A percentile compares a stretch with the other conserved stretches of the same genome.
Evolutionary conservation across 2,797 vertebrate genomes (phyloP).

Genomic region (Allobates femoralis): DNA sequence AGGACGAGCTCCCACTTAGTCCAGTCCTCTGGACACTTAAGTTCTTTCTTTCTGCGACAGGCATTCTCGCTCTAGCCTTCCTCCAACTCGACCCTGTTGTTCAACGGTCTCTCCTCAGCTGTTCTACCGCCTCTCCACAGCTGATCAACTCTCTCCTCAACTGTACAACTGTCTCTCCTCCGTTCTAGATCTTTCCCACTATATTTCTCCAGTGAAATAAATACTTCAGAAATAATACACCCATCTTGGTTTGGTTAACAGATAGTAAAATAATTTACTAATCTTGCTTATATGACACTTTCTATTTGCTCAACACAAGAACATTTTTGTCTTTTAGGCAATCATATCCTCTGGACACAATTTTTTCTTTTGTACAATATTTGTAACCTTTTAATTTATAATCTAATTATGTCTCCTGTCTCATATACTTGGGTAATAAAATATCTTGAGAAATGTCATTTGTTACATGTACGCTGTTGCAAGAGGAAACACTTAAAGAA

Average conservation of each 20-base stretch:
- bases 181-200: not conserved
- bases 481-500: slow-evolving; percentile 4
- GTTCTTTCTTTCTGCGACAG: no score
- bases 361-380: slow-evolving; percentile 60
- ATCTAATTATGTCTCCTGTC: slow-evolving; percentile 63
- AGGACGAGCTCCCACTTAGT: no score
- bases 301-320: slow-evolving; percentile 19
- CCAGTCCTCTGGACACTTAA: no score
- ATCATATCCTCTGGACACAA: slow-evolving; percentile 39
- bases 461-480: slow-evolving; percentile 54
- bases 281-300: slow-evolving; percentile 19
- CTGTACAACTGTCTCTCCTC: no score
- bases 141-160: no score
- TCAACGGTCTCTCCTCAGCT: no score
- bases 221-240: not conserved
- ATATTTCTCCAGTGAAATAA: not conserved
- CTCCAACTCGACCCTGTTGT: no score
- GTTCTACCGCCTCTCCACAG: no score
- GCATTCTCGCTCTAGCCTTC: no score
- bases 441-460: slow-evolving; percentile 63
- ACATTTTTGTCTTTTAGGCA: slow-evolving; percentile 23
- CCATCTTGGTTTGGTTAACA: not conserved
- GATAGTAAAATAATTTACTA: slow-evolving; percentile 10
- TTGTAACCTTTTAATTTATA: slow-evolving; percentile 58
- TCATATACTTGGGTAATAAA: slow-evolving; percentile 49